phyloP scores from a whole-genome alignment of 2,113 vertebrate species.

The Lepisosteus oculatus region DNA sequence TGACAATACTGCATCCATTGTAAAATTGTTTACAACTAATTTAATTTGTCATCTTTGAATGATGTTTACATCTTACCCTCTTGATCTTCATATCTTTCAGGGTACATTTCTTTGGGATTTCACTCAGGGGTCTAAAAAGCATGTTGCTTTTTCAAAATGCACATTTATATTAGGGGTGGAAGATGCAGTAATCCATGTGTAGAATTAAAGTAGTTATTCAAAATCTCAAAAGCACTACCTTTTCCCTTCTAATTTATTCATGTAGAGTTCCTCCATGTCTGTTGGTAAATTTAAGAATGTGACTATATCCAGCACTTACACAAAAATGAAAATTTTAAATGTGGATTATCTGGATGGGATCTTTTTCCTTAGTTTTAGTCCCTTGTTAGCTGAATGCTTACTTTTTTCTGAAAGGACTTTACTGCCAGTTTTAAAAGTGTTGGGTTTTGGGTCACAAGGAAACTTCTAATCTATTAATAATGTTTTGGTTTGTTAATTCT shows the following conservation, averaged over 20 bases:
- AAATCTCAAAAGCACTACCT: not conserved
- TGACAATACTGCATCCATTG: slow-evolving; percentile 67
- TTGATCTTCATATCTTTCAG: slow-evolving; percentile 37
- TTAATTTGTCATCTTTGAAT: slow-evolving; percentile 67
- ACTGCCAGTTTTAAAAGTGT: too few relatives aligned
- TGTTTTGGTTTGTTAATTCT: too few relatives aligned
- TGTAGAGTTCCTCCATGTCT: not conserved
- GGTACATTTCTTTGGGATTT: slow-evolving; percentile 72
- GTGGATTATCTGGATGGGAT: too few relatives aligned
- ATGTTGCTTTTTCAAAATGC: slow-evolving; percentile 45
- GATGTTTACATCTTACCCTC: slow-evolving; percentile 81
- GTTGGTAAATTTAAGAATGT: not conserved
- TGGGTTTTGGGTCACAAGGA: too few relatives aligned
- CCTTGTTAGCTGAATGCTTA: too few relatives aligned
- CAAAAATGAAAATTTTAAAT: too few relatives aligned
- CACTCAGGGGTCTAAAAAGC: slow-evolving; percentile 80
- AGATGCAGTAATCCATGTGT: not conserved
- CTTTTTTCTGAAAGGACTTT: too few relatives aligned
- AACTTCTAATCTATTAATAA: too few relatives aligned
- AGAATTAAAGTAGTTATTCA: not conserved
- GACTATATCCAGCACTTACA: too few relatives aligned
- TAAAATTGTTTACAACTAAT: slow-evolving; percentile 81
- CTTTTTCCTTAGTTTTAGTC: too few relatives aligned
- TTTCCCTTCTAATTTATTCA: not conserved
- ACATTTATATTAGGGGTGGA: slow-evolving; percentile 1